Conservation (phyloP, 2,113 vertebrate genomes). For the Lathamus discolor region DNA sequence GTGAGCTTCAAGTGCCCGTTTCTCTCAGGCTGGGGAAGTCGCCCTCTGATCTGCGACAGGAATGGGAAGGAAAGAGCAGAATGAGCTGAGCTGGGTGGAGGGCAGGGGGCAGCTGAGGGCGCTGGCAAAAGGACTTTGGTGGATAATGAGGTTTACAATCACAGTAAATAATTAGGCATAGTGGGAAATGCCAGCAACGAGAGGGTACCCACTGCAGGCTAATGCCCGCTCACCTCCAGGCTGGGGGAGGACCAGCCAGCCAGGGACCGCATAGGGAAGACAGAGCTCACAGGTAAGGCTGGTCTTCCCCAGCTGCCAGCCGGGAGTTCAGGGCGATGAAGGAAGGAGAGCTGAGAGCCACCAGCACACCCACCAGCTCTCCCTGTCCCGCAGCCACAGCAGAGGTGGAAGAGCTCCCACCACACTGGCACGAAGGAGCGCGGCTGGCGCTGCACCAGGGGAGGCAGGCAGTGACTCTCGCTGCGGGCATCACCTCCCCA, state of each 20-base stretch:
- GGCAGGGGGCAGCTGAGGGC: not conserved
- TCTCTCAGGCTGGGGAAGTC: not conserved
- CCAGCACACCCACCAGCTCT: no score
- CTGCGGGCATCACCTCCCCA: not conserved
- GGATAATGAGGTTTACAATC: not conserved
- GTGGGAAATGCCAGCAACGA: not conserved
- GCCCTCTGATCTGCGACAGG: not conserved
- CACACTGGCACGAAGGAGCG: rapidly evolving
- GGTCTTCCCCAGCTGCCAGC: not conserved
- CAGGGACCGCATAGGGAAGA: not conserved
- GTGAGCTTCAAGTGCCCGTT: not conserved
- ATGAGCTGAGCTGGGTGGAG: not conserved
- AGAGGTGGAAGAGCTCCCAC: rapidly evolving
- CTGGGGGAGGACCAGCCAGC: not conserved
- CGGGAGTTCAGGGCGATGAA: rapidly evolving
- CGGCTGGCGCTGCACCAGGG: not conserved
- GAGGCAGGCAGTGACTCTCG: not conserved
- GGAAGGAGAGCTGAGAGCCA: not conserved
- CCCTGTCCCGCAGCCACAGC: not conserved
- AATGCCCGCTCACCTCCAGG: not conserved
- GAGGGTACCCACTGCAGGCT: not conserved
- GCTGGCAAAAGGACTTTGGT: not conserved
- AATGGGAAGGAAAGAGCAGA: not conserved
- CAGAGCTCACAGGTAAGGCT: not conserved
- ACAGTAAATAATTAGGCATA: not conserved